phyloP scores from a whole-genome alignment of 2,888 invertebrate species.

The Ectemnius cavifrons region DNA sequence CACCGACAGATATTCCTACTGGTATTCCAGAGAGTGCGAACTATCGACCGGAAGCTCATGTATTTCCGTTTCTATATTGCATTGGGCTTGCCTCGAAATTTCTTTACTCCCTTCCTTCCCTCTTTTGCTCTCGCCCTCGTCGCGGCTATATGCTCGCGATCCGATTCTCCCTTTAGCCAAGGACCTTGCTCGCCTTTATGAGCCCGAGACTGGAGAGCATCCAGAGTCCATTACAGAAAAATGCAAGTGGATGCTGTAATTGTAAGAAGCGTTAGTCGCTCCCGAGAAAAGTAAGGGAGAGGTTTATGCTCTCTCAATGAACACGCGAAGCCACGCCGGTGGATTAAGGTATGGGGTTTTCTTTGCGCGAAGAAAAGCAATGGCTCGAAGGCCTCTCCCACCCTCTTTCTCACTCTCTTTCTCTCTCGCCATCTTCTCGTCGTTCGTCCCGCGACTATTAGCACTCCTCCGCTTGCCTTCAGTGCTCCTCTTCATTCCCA shows the following conservation, averaged over 20 bases:
- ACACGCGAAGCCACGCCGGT: constrained; percentile 16
- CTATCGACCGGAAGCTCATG: constrained; percentile 67
- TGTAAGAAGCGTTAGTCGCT: not conserved
- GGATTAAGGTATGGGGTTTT: constrained; percentile 46
- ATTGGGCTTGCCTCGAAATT: constrained; percentile 46
- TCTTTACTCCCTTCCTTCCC: constrained; percentile 29
- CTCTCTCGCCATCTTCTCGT: too few species aligned
- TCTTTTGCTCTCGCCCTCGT: constrained; percentile 26
- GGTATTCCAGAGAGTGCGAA: constrained; percentile 62
- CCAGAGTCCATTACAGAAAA: constrained; percentile 4
- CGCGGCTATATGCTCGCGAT: not conserved
- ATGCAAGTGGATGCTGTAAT: constrained; percentile 7
- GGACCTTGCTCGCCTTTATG: constrained; percentile 1
- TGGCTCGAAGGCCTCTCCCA: constrained; percentile 45
- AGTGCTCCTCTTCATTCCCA: constrained; percentile 26
- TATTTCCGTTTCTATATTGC: constrained; percentile 64
- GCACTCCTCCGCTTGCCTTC: constrained; percentile 36
- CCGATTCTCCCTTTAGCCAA: not conserved
- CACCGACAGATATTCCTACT: constrained; percentile 71
- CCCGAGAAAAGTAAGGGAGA: constrained; percentile 11
- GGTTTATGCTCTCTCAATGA: constrained; percentile 26
- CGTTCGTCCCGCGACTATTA: constrained; percentile 52
- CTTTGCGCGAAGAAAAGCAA: constrained; percentile 42
- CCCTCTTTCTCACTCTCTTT: not conserved
- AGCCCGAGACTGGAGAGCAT: not conserved